phyloP scores from a whole-genome alignment of 2,113 vertebrate species.

The Onychostoma macrolepis region DNA sequence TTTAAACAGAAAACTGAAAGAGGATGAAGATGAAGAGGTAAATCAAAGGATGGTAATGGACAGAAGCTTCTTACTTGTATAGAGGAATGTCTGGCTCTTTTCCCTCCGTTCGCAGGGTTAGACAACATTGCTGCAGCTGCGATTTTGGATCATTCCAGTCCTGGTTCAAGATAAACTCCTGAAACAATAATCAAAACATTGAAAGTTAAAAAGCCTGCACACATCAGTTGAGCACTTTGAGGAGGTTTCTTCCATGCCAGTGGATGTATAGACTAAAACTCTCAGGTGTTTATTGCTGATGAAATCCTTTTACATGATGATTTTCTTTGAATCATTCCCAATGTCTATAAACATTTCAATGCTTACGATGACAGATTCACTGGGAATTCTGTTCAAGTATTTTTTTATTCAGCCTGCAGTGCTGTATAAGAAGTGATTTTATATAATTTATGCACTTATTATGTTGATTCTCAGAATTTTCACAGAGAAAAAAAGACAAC shows the following conservation, averaged over 20 bases:
- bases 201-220: not conserved
- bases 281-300: not conserved
- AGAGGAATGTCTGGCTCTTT: constrained; percentile 98
- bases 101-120: constrained; percentile 95
- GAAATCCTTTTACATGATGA: not conserved
- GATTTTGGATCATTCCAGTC: constrained; percentile 99
- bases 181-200: constrained; percentile 52
- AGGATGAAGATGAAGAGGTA: not conserved
- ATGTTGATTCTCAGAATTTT: too few species aligned
- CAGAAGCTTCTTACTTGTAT: constrained; percentile 87
- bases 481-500: too few species aligned
- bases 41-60: not conserved
- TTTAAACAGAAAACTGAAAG: not conserved
- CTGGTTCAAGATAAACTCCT: constrained; percentile 99
- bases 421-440: not conserved
- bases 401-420: not conserved
- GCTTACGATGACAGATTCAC: not conserved
- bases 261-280: not conserved
- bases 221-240: not conserved
- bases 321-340: not conserved
- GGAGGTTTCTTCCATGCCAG: not conserved
- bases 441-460: too few species aligned
- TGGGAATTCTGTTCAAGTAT: not conserved
- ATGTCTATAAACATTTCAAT: not conserved
- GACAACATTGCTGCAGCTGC: constrained; percentile 96